These are phyloP conservation scores for Cyanoramphus novaezelandiae DNA, from an alignment of 2,113 vertebrate genomes.

Conservation along the genomic window DNA sequence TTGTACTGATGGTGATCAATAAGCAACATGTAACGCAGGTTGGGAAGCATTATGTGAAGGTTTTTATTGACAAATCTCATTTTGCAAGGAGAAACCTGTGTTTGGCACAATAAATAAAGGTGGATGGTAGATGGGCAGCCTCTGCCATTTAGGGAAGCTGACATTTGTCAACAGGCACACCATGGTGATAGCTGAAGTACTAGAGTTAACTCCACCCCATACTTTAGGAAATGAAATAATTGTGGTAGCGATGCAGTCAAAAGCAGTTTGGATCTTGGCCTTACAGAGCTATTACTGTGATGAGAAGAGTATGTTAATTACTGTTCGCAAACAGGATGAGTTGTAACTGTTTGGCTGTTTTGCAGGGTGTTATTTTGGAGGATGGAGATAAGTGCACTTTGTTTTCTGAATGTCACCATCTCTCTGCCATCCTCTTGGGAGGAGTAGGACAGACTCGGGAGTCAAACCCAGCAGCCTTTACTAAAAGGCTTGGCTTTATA, in stretches of 20 bases:
- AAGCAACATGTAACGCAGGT: not conserved
- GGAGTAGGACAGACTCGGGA: not conserved
- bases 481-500: not conserved
- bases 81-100: constrained; percentile 43
- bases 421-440: not conserved
- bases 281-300: not conserved
- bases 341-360: not conserved
- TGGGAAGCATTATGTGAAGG: not conserved
- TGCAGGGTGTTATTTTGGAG: not conserved
- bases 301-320: constrained; percentile 35
- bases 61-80: constrained; percentile 29
- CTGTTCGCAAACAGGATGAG: not conserved
- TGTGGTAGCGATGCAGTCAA: not conserved
- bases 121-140: not conserved
- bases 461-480: not conserved
- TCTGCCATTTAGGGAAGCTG: constrained; percentile 1
- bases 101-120: constrained; percentile 32
- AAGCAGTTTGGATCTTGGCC: constrained; percentile 27
- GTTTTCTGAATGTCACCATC: not conserved
- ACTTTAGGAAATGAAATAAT: constrained; percentile 28
- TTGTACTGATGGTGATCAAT: not conserved
- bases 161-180: not conserved
- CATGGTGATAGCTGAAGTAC: not conserved
- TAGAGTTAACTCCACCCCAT: not conserved
- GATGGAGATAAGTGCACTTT: not conserved